A percentile compares a stretch with the other conserved stretches of the same genome.
These are phyloP conservation scores for Ypsolopha scabrella DNA, from an alignment of 2,888 invertebrate genomes.

Conservation along the genomic window DNA sequence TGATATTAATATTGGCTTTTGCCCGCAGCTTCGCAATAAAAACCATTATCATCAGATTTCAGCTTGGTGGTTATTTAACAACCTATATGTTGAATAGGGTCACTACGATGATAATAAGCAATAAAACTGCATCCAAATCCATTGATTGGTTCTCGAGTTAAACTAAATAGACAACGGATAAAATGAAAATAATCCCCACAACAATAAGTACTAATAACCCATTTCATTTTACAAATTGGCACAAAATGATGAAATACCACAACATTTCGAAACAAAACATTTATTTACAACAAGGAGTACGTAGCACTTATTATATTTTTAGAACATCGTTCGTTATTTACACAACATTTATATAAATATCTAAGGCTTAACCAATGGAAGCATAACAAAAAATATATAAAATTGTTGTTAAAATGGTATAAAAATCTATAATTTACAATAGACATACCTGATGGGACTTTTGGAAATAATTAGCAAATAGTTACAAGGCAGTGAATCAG, in stretches of 20 bases:
- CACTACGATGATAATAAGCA: no score
- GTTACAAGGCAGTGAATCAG: no score
- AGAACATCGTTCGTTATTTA: neutral
- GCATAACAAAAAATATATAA: neutral
- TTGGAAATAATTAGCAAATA: neutral
- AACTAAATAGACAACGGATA: no score
- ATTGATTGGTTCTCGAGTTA: no score
- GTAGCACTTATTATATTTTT: constrained; percentile 52
- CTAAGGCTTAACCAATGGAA: neutral
- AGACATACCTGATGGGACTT: constrained; percentile 4
- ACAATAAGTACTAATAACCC: no score
- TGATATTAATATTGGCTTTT: no score
- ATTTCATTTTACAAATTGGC: neutral
- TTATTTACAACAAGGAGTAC: constrained; percentile 44
- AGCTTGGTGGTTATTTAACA: no score
- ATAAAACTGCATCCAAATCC: no score
- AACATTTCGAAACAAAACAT: constrained; percentile 10
- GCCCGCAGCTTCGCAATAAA: no score
- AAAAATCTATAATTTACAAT: constrained; percentile 2
- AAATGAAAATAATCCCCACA: no score
- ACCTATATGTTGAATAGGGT: no score
- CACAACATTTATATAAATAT: neutral
- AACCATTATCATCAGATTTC: no score
- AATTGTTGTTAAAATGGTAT: neutral
- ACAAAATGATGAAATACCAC: constrained; percentile 21